Evolutionary conservation across 2,113 vertebrate species (phyloP).

Genomic region (Madoqua kirkii): DNA sequence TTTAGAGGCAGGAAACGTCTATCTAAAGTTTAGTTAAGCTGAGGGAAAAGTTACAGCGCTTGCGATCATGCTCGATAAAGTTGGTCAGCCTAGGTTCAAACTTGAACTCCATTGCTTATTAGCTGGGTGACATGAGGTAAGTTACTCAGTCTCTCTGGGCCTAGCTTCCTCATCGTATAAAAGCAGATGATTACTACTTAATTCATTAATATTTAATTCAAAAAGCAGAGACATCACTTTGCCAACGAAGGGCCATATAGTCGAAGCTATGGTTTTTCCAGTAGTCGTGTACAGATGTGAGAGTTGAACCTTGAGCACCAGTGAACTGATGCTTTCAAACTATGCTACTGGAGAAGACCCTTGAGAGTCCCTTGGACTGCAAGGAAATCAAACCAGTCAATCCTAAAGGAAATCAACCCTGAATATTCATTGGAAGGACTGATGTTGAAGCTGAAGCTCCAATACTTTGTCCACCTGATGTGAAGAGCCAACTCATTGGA

Average conservation of each 20-base stretch:
- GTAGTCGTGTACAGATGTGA: neutral
- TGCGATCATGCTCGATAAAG: neutral
- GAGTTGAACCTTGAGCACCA: neutral
- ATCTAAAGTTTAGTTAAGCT: neutral
- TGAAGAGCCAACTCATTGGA: neutral
- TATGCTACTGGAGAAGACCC: neutral
- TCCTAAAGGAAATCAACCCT: neutral
- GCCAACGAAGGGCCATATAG: neutral
- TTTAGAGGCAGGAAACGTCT: neutral
- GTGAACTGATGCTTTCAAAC: neutral
- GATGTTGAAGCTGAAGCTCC: neutral
- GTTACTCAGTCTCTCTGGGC: neutral
- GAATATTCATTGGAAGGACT: neutral
- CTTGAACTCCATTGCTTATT: neutral
- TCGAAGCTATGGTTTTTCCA: neutral
- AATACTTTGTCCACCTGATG: neutral
- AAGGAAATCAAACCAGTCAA: neutral
- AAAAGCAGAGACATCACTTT: neutral
- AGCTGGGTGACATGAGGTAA: neutral
- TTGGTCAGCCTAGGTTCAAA: neutral
- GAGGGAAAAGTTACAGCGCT: neutral
- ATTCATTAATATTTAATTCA: neutral
- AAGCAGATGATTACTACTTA: neutral
- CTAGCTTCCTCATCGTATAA: neutral
- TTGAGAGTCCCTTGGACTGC: neutral